Base-by-base conservation (phyloP, 2,888 invertebrate species). In the Oscheius sp. region DNA sequence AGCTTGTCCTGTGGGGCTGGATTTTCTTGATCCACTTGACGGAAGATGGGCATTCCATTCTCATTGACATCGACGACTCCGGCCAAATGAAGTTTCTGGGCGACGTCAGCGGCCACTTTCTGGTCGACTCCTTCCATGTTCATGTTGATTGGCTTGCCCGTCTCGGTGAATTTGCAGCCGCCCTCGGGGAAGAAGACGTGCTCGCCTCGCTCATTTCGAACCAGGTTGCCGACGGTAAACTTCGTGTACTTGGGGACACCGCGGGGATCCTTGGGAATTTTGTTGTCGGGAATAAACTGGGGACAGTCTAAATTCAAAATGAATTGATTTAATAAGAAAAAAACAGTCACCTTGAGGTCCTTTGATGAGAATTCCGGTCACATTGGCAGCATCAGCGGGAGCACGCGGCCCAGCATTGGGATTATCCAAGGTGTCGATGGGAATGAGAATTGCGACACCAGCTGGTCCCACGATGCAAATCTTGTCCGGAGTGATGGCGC, bases 331-430 rank as follows among this genome's bases (percentile, higher is more conserved):
- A n/a, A n/a, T n/a, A n/a, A n/a, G n/a, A n/a, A n/a, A n/a, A n/a
- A n/a, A n/a, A n/a, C n/a, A n/a, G n/a, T n/a, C n/a, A n/a, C n/a
- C 35, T 29, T 70, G 46, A 9, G 70, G 70, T 70, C 70, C 70
- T 27, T 59, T 58, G 49, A 70, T 18, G n/a, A 70, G 59, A 43
- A 70, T 70, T 43, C 70, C 70, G 0, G n/a, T 58, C 18, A 70
- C 29, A 13, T 70, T 49, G 21, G 43, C 25, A 25, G n/a, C 21
- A 23, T 25, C 43, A 6, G 18, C 13, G 29, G 70, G 23, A 6
- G 58, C 70, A 12, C 61, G 18, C 27, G 46, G 59, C 1, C 27
- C 70, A 16, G 59, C 70, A 49, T 70, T 52, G 29, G 27, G 46
- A 21, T 70, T 70, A 1, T 52, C 70, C 0, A 45, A 7, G 9